phyloP scores from a whole-genome alignment of 2,797 vertebrate genomes.

The Gallinago stenura region DNA sequence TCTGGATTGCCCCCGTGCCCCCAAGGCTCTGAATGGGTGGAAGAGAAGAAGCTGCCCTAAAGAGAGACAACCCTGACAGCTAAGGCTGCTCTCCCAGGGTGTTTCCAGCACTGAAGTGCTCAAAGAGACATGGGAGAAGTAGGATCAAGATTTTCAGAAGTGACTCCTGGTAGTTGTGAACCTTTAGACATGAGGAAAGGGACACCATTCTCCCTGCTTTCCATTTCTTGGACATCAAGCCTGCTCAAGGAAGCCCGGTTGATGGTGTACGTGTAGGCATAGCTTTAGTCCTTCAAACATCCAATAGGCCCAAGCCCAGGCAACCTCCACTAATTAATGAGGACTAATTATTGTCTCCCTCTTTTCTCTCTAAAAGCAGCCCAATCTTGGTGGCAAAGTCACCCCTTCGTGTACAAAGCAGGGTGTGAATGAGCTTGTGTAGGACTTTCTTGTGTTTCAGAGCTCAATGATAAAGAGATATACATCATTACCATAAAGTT shows the following conservation, averaged over 20 bases:
- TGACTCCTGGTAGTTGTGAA: background rate
- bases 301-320: background rate
- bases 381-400: background rate
- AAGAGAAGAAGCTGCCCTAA: background rate
- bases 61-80: accelerated
- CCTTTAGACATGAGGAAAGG: background rate
- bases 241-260: background rate
- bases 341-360: background rate
- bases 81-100: background rate
- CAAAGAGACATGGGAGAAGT: background rate
- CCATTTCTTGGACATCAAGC: background rate
- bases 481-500: slow-evolving; percentile 9
- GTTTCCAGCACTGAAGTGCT: background rate
- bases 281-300: background rate
- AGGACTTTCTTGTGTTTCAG: background rate
- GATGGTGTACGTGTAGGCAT: background rate
- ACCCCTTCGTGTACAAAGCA: background rate
- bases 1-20: background rate
- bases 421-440: accelerated
- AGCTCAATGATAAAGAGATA: background rate
- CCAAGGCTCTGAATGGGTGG: background rate
- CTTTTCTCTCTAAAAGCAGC: background rate
- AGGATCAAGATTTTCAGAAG: background rate
- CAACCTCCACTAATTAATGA: background rate
- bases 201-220: accelerated